These are phyloP conservation scores for Rhopilema esculentum DNA, from an alignment of 30 jellyfish, hydroid and myxozoan genomes.

Conservation along the genomic window DNA sequence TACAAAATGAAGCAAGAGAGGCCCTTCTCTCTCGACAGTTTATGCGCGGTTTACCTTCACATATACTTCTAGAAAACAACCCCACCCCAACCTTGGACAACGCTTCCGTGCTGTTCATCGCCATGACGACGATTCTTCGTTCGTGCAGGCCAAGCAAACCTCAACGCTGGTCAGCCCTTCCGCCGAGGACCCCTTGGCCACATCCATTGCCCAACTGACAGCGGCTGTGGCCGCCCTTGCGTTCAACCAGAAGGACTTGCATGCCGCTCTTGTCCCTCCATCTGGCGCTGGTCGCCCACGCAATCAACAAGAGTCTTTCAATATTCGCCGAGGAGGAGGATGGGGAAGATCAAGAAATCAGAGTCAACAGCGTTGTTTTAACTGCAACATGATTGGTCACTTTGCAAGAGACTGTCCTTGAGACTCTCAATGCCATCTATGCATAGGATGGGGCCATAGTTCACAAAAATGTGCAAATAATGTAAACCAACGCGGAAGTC, in stretches of 20 bases:
- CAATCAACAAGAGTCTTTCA: background rate
- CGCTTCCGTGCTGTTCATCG: slow-evolving; percentile 27
- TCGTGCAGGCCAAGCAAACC: background rate
- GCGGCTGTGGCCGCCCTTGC: slow-evolving; percentile 26
- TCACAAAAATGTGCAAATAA: slow-evolving; percentile 14
- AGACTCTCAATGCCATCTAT: slow-evolving; percentile 33
- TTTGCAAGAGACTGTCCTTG: slow-evolving; percentile 37
- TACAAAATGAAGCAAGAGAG: slow-evolving; percentile 33
- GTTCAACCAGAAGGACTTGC: background rate
- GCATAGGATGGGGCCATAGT: slow-evolving; percentile 42
- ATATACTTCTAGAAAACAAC: slow-evolving; percentile 13
- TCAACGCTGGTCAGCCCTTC: background rate
- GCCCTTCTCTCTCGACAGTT: slow-evolving; percentile 49
- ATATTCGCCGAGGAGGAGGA: slow-evolving; percentile 15
- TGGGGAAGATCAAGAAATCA: background rate
- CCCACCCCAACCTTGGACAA: slow-evolving; percentile 51
- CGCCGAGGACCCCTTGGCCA: slow-evolving; percentile 17
- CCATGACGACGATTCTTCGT: background rate
- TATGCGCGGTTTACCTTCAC: slow-evolving; percentile 34
- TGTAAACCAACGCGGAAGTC: background rate
- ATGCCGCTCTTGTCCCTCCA: slow-evolving; percentile 1
- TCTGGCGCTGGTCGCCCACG: slow-evolving; percentile 12
- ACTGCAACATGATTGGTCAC: slow-evolving; percentile 38
- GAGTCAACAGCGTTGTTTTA: slow-evolving; percentile 6
- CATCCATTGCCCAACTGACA: slow-evolving; percentile 9